Evolutionary conservation across 2,113 vertebrate genomes (phyloP).

Genomic region (Noturus placidus): DNA sequence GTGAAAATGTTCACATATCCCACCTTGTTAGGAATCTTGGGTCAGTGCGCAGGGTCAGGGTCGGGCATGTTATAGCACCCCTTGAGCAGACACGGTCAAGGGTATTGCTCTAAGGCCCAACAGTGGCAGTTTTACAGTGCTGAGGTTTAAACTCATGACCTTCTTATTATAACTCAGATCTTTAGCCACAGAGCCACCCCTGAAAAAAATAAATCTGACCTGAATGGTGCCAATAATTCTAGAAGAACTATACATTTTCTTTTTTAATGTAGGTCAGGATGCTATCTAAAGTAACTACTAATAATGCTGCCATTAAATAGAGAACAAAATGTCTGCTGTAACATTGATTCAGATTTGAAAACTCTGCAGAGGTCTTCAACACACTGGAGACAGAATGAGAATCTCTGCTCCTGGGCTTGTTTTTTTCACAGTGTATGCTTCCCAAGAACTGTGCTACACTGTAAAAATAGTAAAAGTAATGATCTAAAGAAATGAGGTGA

Average conservation of each 20-base stretch:
- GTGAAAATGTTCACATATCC: not conserved
- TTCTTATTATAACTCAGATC: not conserved
- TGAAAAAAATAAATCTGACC: not conserved
- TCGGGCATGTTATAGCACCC: not conserved
- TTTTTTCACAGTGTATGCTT: slow-evolving; percentile 12
- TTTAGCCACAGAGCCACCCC: not conserved
- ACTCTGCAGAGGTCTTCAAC: not conserved
- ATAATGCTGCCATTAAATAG: not conserved
- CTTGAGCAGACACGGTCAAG: not conserved
- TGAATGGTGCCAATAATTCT: not conserved
- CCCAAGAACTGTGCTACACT: slow-evolving; percentile 3
- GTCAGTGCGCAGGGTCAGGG: not conserved
- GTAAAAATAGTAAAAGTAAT: slow-evolving; percentile 41
- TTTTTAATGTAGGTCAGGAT: not conserved
- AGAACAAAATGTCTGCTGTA: not conserved
- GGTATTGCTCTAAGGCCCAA: not conserved
- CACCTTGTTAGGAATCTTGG: not conserved
- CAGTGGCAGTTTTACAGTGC: not conserved
- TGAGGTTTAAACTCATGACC: not conserved
- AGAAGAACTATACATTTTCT: not conserved
- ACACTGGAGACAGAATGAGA: not conserved
- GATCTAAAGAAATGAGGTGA: slow-evolving; percentile 31
- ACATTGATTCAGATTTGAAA: not conserved
- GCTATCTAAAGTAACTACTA: not conserved
- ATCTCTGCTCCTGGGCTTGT: not conserved